Conservation (phyloP, 1,140 invertebrate genomes). For the Nebria ingens region DNA sequence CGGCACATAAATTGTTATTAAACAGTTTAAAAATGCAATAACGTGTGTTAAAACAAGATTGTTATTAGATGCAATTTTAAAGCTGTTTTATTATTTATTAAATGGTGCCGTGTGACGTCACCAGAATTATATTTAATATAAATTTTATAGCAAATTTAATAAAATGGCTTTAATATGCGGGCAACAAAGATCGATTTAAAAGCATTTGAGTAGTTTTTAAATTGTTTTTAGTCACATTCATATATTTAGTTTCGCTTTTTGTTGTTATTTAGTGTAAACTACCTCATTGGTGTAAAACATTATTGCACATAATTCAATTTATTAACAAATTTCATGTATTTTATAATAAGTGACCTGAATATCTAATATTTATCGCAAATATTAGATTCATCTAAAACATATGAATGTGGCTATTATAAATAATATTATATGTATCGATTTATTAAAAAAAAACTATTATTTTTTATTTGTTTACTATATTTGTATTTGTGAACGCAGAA, state of each 20-base stretch:
- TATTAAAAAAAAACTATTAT: neutral
- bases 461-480: slow-evolving; percentile 1
- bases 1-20: neutral
- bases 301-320: neutral
- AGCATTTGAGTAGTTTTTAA: neutral
- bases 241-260: neutral
- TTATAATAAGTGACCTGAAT: neutral
- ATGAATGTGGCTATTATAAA: slow-evolving; percentile 7
- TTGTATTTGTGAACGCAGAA: slow-evolving; percentile 5
- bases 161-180: slow-evolving; percentile 5
- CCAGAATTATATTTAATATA: slow-evolving; percentile 6
- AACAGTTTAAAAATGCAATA: slow-evolving; percentile 5
- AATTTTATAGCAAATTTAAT: slow-evolving; percentile 7
- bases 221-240: slow-evolving; percentile 2
- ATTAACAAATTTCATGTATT: neutral
- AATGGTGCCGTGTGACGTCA: neutral
- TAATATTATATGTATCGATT: neutral
- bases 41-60: neutral
- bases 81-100: slow-evolving; percentile 3
- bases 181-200: neutral
- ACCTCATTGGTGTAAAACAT: neutral
- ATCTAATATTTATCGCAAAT: neutral
- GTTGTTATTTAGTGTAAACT: neutral
- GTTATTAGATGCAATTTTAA: slow-evolving; percentile 2
- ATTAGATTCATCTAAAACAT: neutral